Conservation (phyloP, 2,797 vertebrate species). For the Cossypha polioptera region DNA sequence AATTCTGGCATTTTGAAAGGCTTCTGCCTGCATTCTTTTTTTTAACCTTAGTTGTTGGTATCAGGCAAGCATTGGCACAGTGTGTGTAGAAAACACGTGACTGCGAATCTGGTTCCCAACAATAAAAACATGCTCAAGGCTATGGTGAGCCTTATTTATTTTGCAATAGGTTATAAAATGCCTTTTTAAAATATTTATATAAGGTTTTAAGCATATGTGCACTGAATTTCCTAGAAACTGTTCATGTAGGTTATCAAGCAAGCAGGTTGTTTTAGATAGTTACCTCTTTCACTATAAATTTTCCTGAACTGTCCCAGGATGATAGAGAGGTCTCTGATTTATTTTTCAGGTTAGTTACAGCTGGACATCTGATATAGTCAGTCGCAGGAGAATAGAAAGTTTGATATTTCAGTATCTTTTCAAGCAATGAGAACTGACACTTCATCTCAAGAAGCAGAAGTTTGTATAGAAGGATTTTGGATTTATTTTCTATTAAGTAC, state of each 20-base stretch:
- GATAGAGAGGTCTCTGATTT: neutral
- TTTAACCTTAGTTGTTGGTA: neutral
- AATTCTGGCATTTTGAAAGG: neutral
- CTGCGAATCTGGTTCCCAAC: neutral
- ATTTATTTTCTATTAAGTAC: neutral
- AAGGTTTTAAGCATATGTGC: neutral
- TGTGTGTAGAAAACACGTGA: neutral
- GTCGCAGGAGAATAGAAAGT: neutral
- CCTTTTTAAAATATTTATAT: neutral
- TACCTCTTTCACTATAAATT: neutral
- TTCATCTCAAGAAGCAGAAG: neutral
- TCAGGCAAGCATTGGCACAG: neutral
- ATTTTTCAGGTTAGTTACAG: neutral
- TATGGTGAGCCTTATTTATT: neutral
- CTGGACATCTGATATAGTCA: neutral
- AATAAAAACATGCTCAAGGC: constrained; percentile 29
- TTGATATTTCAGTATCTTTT: neutral
- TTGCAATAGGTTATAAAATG: constrained; percentile 5
- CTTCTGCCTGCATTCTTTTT: neutral
- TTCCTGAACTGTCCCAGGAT: neutral
- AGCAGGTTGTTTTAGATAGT: neutral
- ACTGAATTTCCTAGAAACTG: neutral
- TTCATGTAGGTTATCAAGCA: neutral
- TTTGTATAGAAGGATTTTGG: neutral
- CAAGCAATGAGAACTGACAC: neutral